Evolutionary conservation across 2,888 invertebrate genomes (phyloP), one percentile per base, ranked within the genome.

Genomic region (Phyllotreta cruciferae): DNA sequence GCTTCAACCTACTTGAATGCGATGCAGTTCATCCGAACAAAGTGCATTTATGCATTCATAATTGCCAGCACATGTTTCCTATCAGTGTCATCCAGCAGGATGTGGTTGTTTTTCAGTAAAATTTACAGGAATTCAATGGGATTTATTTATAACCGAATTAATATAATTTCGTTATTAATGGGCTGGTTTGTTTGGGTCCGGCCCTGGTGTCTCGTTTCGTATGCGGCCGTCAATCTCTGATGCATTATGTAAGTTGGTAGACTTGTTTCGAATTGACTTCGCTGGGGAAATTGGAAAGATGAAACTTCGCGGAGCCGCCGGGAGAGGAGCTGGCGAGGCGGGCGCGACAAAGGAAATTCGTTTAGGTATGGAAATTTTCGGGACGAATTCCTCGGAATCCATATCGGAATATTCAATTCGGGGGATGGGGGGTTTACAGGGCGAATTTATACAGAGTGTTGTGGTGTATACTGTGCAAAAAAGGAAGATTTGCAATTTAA

Each of bases 231-330:
- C 69, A 68, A 70, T 67, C 61, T 63, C 69, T 71, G 70, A 73
- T 74, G 73, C 70, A 74, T 74, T 74, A 74, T 74, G 72, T 68
- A 73, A 68, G 68, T 70, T 68, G 65, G 65, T 60, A 52, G 65
- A 67, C 64, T 62, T 52, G 63, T 56, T 50, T 60, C 60, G 67
- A 56, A 64, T 68, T 69, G 60, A 64, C 58, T 68, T 69, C 56
- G 60, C 54, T 68, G 68, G 67, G 68, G 65, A 70, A 70, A 70
- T 67, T 63, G 63, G 55, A 57, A 64, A 67, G 64, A 67, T 67
- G 64, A 62, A 66, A 66, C 58, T 67, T 60, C 63, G 49, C 14
- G 41, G 38, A 41, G 11, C 58, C 49, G 50, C 44, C 58, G 13
- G 14, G 50, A 41, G 39, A 42, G 24, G n/a, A 34, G 42, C 10